Conservation (phyloP, 2,797 vertebrate species). For the Microchirus variegatus region DNA sequence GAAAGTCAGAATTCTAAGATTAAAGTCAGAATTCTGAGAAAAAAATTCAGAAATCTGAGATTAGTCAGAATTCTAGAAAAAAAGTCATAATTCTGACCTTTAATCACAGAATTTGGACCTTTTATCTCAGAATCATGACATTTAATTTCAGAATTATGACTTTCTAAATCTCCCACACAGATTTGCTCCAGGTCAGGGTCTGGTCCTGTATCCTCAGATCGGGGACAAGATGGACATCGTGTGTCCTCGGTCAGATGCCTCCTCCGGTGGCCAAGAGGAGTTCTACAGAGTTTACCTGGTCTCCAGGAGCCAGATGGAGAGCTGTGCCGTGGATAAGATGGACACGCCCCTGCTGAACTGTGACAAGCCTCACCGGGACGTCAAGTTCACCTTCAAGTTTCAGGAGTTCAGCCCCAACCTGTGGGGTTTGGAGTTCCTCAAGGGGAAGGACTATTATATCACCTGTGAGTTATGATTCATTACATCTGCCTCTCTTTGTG, state of each 20-base stretch:
- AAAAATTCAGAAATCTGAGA: too few species aligned
- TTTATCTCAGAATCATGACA: too few species aligned
- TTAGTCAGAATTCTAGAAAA: too few species aligned
- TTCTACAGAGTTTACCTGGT: conserved; percentile 98
- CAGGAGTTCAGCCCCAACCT: conserved; percentile 99
- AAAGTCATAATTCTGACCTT: too few species aligned
- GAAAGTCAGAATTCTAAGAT: too few species aligned
- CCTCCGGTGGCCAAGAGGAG: conserved; percentile 86
- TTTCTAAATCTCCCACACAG: conserved; percentile 52
- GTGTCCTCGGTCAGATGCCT: conserved; percentile 90
- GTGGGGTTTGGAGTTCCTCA: conserved; percentile 97
- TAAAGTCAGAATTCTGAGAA: too few species aligned
- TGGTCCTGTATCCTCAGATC: conserved; percentile 96
- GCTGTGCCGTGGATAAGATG: conserved; percentile 89
- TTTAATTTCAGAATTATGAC: too few species aligned
- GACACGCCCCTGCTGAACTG: conserved; percentile 96
- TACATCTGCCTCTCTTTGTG: neutral
- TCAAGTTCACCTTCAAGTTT: conserved; percentile 99
- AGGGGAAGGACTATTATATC: conserved; percentile 95
- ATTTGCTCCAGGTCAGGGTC: conserved; percentile 91
- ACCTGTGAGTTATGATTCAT: conserved; percentile 84
- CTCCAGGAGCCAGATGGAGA: conserved; percentile 92
- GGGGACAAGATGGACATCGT: conserved; percentile 99
- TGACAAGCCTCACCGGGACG: conserved; percentile 93
- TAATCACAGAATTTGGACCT: too few species aligned